Percentiles rank a stretch among this genome's conserved stretches.
These are phyloP conservation scores for Helobdella robusta DNA, from an alignment of 2,888 invertebrate species.

Conservation along the genomic window DNA sequence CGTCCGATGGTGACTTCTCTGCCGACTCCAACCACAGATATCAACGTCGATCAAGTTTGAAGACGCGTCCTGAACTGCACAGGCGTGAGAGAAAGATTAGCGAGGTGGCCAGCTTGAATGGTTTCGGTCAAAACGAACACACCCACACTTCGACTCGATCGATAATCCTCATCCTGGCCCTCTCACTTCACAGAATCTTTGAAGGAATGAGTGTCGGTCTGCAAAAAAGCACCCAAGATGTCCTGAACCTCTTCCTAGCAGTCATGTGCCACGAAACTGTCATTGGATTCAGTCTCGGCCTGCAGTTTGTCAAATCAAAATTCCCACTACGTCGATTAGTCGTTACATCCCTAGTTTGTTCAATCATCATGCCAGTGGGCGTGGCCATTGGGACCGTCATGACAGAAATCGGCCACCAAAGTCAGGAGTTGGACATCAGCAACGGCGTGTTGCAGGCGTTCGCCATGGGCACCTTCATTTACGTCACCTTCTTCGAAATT, in stretches of 20 bases:
- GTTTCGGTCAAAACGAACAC: neutral
- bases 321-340: constrained; percentile 29
- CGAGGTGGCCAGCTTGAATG: neutral
- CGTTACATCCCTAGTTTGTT: constrained; percentile 31
- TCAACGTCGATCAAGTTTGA: neutral
- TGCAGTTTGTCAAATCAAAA: constrained; percentile 42
- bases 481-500: constrained; percentile 89
- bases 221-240: constrained; percentile 40
- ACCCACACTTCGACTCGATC: constrained; percentile 40
- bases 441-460: constrained; percentile 61
- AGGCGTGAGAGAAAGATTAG: too few species aligned
- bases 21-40: neutral
- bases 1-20: constrained; percentile 16
- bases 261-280: constrained; percentile 54
- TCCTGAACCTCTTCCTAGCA: constrained; percentile 48
- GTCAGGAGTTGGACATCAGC: constrained; percentile 33
- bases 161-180: constrained; percentile 51
- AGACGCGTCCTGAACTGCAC: neutral
- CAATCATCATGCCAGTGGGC: constrained; percentile 35
- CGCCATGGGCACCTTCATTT: constrained; percentile 79
- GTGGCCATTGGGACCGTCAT: constrained; percentile 34
- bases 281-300: constrained; percentile 54
- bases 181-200: constrained; percentile 55
- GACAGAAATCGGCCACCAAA: constrained; percentile 31
- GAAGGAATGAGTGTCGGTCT: constrained; percentile 56